These are phyloP conservation scores for Pseudopodoces humilis DNA, from an alignment of 2,113 vertebrate species.

Conservation along the genomic window DNA sequence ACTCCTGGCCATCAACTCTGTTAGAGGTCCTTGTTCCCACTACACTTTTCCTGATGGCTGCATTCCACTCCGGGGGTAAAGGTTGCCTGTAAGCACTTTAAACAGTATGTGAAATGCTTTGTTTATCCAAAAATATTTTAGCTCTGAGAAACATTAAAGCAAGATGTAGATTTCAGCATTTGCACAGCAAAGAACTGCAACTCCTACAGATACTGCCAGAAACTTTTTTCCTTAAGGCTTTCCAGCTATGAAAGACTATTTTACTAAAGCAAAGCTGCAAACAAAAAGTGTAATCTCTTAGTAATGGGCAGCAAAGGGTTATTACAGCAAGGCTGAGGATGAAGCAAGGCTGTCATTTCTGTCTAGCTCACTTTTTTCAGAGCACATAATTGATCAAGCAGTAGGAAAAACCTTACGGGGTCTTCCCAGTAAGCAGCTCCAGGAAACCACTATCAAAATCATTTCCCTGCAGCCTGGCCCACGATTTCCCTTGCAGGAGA, in stretches of 20 bases:
- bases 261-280: neutral
- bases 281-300: neutral
- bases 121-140: constrained; percentile 14
- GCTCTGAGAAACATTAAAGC: neutral
- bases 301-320: neutral
- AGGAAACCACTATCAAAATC: neutral
- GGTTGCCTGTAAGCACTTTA: neutral
- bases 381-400: neutral
- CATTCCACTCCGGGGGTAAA: neutral
- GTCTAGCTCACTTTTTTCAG: neutral
- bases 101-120: neutral
- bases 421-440: neutral
- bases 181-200: neutral
- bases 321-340: neutral
- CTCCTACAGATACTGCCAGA: neutral
- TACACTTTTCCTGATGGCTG: neutral
- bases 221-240: neutral
- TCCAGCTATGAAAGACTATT: neutral
- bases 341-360: neutral
- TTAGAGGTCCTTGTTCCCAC: neutral
- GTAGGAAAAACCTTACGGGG: accelerated
- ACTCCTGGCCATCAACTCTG: neutral
- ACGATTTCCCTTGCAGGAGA: neutral
- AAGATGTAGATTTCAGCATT: neutral
- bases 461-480: neutral